Percentiles rank a stretch among this genome's conserved stretches.
Conservation (phyloP, 2,113 vertebrate species). For the Agelaius phoeniceus region DNA sequence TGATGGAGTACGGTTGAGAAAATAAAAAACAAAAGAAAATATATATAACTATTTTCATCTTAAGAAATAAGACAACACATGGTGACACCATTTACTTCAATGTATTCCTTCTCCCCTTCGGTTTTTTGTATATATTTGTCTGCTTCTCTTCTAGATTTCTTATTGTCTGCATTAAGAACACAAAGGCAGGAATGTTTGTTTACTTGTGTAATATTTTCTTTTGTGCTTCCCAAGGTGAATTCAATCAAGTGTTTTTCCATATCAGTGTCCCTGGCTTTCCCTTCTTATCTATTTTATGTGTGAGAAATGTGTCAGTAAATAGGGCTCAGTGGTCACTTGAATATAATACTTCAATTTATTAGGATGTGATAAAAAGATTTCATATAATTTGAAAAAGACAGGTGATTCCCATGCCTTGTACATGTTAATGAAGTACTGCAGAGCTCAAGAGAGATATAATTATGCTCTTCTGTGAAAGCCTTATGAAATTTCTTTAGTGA, state of each 20-base stretch:
- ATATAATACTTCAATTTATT: background rate
- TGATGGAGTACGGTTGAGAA: background rate
- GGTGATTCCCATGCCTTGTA: background rate
- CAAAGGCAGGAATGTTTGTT: background rate
- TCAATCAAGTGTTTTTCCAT: background rate
- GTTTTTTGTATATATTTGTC: background rate
- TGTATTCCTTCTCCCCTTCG: background rate
- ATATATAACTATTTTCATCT: background rate
- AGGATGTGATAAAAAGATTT: background rate
- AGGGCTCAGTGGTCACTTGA: background rate
- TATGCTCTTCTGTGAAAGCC: background rate
- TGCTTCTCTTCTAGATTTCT: background rate
- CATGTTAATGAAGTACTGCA: background rate
- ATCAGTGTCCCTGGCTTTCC: background rate
- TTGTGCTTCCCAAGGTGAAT: background rate
- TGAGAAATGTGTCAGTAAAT: background rate
- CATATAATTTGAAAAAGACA: background rate
- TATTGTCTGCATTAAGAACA: background rate
- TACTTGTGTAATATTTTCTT: background rate
- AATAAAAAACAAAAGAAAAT: background rate
- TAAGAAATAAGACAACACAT: background rate
- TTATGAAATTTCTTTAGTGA: conserved; percentile 2
- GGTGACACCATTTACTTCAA: background rate
- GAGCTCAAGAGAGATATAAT: background rate
- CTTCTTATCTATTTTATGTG: background rate